A percentile compares a stretch with the other conserved stretches of the same genome.
Evolutionary conservation across 2,797 vertebrate genomes (phyloP).

Genomic region (Pachyuromys duprasi): DNA sequence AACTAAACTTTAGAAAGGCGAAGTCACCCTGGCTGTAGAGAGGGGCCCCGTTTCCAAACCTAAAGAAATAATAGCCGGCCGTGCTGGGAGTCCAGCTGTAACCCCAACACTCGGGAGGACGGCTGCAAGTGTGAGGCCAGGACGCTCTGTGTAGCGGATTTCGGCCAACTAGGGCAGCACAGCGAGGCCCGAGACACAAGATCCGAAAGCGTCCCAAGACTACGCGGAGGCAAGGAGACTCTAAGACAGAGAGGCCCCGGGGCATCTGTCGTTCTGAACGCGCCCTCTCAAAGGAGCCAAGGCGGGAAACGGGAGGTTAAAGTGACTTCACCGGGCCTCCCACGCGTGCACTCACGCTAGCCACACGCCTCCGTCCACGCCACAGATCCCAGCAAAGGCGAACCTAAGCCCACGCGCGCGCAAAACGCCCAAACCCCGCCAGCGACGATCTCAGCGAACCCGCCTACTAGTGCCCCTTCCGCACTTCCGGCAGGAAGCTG

Average conservation of each 20-base stretch:
- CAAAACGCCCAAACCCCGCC: not conserved
- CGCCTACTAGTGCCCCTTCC: accelerated
- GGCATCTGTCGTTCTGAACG: too few relatives aligned
- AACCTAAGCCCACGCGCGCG: not conserved
- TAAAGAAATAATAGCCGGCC: not conserved
- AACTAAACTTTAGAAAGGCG: not conserved
- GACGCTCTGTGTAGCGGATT: not conserved
- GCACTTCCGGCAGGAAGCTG: not conserved
- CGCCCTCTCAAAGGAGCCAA: not conserved
- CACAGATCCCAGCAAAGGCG: not conserved
- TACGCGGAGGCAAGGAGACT: not conserved
- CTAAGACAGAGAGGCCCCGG: not conserved
- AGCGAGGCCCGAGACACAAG: not conserved
- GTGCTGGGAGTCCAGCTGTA: not conserved
- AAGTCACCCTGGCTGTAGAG: not conserved
- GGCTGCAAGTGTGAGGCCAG: not conserved
- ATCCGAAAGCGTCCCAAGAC: not conserved
- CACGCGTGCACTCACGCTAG: not conserved
- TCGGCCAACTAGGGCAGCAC: not conserved
- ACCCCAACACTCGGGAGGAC: not conserved
- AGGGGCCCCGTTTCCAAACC: not conserved
- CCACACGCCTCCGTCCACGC: not conserved
- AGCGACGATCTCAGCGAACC: accelerated
- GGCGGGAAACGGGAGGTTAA: not conserved
- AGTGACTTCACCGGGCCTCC: not conserved